Percentiles rank a stretch among this genome's conserved stretches.
Conservation (phyloP, 2,797 vertebrate species). For the Danio choprae region DNA sequence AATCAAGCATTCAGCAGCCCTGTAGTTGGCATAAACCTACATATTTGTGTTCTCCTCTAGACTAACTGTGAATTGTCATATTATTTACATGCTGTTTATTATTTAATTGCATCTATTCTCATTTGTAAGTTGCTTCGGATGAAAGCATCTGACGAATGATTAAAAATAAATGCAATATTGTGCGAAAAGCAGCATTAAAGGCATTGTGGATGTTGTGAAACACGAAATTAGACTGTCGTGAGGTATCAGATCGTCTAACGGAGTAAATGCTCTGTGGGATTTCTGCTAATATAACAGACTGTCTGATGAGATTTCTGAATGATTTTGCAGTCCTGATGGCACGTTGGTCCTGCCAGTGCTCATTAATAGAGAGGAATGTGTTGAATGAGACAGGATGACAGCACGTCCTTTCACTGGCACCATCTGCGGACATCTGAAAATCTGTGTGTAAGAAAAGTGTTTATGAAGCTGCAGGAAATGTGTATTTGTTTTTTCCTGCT, state of each 20-base stretch:
- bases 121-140: too few relatives aligned
- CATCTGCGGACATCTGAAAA: constrained; percentile 56
- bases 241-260: constrained; percentile 29
- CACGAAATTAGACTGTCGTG: constrained; percentile 30
- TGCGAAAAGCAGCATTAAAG: not conserved
- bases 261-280: constrained; percentile 52
- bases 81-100: too few relatives aligned
- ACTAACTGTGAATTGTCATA: too few relatives aligned
- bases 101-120: too few relatives aligned
- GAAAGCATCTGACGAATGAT: too few relatives aligned
- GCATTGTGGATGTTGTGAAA: constrained; percentile 3
- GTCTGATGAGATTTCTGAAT: constrained; percentile 52
- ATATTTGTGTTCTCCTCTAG: too few relatives aligned
- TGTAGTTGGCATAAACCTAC: too few relatives aligned
- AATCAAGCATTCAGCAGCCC: too few relatives aligned
- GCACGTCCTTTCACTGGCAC: constrained; percentile 60
- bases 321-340: constrained; percentile 67
- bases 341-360: constrained; percentile 59
- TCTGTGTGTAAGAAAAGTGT: not conserved
- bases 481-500: not conserved
- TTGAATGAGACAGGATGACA: constrained; percentile 66
- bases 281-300: constrained; percentile 46
- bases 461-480: not conserved
- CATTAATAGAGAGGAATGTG: constrained; percentile 67
- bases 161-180: too few relatives aligned